These are phyloP conservation scores for Parotocinclus haroldoi DNA, from an alignment of 2,797 vertebrate species.

Conservation along the genomic window DNA sequence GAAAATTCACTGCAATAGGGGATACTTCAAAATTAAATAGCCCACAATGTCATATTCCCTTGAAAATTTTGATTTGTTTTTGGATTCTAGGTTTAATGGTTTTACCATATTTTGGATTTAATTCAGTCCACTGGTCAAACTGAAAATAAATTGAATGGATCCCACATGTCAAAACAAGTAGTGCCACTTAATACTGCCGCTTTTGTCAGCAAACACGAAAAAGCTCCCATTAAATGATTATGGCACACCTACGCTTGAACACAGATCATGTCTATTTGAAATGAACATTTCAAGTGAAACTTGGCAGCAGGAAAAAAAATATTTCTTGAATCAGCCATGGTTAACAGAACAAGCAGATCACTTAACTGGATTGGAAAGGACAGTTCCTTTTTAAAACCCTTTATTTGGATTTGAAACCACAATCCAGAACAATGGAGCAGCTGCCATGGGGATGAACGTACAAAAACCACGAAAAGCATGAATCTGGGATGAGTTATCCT, in stretches of 20 bases:
- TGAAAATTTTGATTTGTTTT: not conserved
- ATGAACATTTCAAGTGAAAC: not conserved
- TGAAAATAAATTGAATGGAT: too few species aligned
- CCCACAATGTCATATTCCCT: not conserved
- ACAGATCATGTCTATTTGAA: not conserved
- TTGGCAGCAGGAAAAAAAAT: not conserved
- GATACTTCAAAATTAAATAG: too few species aligned
- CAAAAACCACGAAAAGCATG: not conserved
- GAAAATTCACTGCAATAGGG: too few species aligned
- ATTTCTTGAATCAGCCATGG: not conserved
- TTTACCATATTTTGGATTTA: not conserved
- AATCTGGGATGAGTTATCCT: not conserved
- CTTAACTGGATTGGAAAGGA: constrained; percentile 18
- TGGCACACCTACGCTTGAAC: too few species aligned
- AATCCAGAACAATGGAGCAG: constrained; percentile 9
- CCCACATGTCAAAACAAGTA: too few species aligned
- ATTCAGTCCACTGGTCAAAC: too few species aligned
- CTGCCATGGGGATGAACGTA: constrained; percentile 8
- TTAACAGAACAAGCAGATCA: constrained; percentile 10
- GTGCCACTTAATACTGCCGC: too few species aligned
- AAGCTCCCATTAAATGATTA: too few species aligned
- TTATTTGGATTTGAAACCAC: constrained; percentile 17
- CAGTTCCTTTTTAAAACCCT: constrained; percentile 5
- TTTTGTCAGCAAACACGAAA: too few species aligned
- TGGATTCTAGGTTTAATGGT: not conserved